These are phyloP conservation scores for Abrostola triplasia DNA, from an alignment of 2,888 invertebrate species.

Conservation along the genomic window DNA sequence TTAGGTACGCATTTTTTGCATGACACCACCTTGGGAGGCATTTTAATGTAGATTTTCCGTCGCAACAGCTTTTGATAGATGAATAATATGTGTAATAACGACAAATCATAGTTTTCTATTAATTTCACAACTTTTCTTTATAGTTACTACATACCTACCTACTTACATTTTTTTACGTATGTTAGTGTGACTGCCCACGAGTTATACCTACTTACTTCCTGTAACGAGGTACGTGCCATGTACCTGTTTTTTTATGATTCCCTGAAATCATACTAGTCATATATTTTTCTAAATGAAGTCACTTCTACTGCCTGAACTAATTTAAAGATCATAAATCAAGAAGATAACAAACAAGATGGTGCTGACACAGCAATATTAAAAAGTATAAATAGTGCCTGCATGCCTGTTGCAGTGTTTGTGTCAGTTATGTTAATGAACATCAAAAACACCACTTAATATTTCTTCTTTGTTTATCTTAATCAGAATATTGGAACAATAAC, in stretches of 20 bases:
- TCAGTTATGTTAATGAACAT: background rate
- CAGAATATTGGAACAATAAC: too few relatives aligned
- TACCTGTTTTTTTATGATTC: conserved; percentile 21
- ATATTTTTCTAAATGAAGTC: background rate
- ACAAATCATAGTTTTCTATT: conserved; percentile 12
- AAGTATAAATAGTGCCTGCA: too few relatives aligned
- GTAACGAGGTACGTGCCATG: conserved; percentile 31
- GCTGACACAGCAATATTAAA: background rate
- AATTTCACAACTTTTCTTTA: conserved; percentile 28
- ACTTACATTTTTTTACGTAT: conserved; percentile 27
- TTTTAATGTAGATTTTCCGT: conserved; percentile 66
- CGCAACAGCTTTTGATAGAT: conserved; percentile 22
- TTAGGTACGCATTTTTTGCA: conserved; percentile 81
- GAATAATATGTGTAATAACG: conserved; percentile 4
- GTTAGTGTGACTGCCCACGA: conserved; percentile 44
- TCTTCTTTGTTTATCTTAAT: too few relatives aligned
- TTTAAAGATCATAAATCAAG: conserved; percentile 9
- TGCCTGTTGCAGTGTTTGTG: background rate
- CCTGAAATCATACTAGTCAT: background rate
- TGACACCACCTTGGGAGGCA: conserved; percentile 80
- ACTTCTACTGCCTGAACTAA: conserved; percentile 1
- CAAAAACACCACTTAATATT: background rate
- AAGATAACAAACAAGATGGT: background rate
- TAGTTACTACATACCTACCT: conserved; percentile 32
- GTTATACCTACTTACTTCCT: conserved; percentile 38